A percentile compares a stretch with the other conserved stretches of the same genome.
phyloP scores from a whole-genome alignment of 2,113 vertebrate genomes.

The Malurus elegans region DNA sequence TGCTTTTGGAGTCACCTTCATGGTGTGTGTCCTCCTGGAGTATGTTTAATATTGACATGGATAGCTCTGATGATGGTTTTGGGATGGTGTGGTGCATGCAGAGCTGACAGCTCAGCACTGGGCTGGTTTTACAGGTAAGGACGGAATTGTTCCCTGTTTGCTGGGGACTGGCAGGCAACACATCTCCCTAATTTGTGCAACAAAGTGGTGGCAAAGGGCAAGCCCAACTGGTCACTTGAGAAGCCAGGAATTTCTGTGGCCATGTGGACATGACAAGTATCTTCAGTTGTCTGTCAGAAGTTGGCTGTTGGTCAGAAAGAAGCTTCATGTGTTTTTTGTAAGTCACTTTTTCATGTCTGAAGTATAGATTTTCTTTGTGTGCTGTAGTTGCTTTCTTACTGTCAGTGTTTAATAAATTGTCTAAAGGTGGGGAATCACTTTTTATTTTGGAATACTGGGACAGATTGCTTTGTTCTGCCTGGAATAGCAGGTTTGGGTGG shows the following conservation, averaged over 20 bases:
- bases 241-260: not conserved
- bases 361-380: not conserved
- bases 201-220: not conserved
- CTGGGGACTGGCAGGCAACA: not conserved
- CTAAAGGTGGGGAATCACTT: not conserved
- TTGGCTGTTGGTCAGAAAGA: not conserved
- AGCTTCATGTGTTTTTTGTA: not conserved
- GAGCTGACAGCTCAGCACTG: not conserved
- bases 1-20: not conserved
- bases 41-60: accelerated
- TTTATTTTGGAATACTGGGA: not conserved
- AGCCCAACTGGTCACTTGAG: not conserved
- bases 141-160: not conserved
- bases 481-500: not conserved
- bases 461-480: not conserved
- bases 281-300: too few relatives aligned
- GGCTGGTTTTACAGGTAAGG: not conserved
- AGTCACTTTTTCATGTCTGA: not conserved
- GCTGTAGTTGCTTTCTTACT: not conserved
- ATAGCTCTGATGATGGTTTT: not conserved
- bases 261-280: not conserved
- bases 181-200: accelerated
- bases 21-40: not conserved
- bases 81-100: not conserved
- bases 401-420: not conserved